These are phyloP conservation scores for Neodiprion fabricii DNA, from an alignment of 1,140 invertebrate genomes.

Conservation along the genomic window DNA sequence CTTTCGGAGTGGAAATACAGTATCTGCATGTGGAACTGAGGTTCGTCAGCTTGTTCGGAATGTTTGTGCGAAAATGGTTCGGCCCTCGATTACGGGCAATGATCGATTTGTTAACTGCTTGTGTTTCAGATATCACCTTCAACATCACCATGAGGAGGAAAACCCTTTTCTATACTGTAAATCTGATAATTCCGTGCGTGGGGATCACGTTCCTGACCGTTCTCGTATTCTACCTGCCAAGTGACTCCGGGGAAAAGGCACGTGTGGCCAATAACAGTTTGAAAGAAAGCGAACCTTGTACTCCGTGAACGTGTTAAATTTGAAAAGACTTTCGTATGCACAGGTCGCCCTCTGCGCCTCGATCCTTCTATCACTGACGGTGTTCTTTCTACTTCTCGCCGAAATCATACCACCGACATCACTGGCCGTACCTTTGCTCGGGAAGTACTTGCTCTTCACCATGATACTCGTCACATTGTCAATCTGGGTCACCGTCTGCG, in stretches of 20 bases:
- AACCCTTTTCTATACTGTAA: conserved; percentile 91
- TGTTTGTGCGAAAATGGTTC: too few species aligned
- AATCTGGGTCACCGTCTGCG: conserved; percentile 96
- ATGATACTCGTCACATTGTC: conserved; percentile 97
- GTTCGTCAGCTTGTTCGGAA: neutral
- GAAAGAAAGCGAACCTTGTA: neutral
- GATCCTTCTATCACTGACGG: conserved; percentile 96
- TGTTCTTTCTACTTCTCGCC: conserved; percentile 96
- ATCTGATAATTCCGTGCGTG: conserved; percentile 89
- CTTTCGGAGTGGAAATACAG: conserved; percentile 3
- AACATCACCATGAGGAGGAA: conserved; percentile 94
- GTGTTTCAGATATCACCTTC: conserved; percentile 88
- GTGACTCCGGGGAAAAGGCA: conserved; percentile 94
- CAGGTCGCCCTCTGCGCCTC: conserved; percentile 94
- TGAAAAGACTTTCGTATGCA: conserved; percentile 16
- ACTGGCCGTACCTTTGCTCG: conserved; percentile 94
- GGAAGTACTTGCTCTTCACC: conserved; percentile 95
- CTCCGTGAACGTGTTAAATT: neutral
- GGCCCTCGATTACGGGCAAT: too few species aligned
- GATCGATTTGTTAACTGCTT: conserved; percentile 14
- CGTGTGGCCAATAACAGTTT: conserved; percentile 22
- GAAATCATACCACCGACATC: conserved; percentile 98
- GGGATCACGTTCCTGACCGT: conserved; percentile 93
- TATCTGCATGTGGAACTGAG: neutral
- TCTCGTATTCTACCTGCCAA: conserved; percentile 94